Conservation (phyloP, 2,888 invertebrate genomes). For the Brachyptera risi region DNA sequence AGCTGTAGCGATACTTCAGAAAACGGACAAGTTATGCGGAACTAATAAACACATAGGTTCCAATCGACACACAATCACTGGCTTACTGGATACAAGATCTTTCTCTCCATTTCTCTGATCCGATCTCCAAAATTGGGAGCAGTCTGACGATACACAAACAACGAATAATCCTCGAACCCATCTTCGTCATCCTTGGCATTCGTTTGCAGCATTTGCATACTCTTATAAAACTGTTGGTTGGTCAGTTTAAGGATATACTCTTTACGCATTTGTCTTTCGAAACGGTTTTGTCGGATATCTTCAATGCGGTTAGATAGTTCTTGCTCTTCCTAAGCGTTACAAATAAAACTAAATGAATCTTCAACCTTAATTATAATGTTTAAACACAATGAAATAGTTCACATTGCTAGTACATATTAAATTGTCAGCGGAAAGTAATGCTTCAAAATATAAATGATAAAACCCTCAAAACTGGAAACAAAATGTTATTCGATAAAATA, state of each 20-base stretch:
- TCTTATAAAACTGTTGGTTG: slow-evolving; percentile 78
- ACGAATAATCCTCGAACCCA: slow-evolving; percentile 77
- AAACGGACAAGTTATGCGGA: too few species aligned
- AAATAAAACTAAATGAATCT: too few species aligned
- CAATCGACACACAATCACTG: too few species aligned
- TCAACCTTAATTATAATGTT: too few species aligned
- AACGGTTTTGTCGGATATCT: slow-evolving; percentile 66
- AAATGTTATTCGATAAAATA: too few species aligned
- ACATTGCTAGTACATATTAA: not conserved
- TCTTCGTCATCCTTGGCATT: slow-evolving; percentile 63
- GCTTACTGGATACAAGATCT: slow-evolving; percentile 70
- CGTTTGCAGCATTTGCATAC: slow-evolving; percentile 78
- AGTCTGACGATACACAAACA: slow-evolving; percentile 79
- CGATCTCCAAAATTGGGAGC: slow-evolving; percentile 81
- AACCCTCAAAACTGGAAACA: too few species aligned
- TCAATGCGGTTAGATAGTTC: slow-evolving; percentile 69
- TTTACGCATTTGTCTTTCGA: slow-evolving; percentile 60
- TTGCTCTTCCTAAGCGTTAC: slow-evolving; percentile 50
- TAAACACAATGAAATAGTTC: too few species aligned
- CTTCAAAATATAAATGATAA: too few species aligned
- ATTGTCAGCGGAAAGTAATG: not conserved
- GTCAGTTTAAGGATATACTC: slow-evolving; percentile 68
- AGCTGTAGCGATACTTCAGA: too few species aligned
- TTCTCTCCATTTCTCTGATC: slow-evolving; percentile 74
- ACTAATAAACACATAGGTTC: too few species aligned